Evolutionary conservation across 2,113 vertebrate species (phyloP).

Genomic region (Dicentrarchus labrax): DNA sequence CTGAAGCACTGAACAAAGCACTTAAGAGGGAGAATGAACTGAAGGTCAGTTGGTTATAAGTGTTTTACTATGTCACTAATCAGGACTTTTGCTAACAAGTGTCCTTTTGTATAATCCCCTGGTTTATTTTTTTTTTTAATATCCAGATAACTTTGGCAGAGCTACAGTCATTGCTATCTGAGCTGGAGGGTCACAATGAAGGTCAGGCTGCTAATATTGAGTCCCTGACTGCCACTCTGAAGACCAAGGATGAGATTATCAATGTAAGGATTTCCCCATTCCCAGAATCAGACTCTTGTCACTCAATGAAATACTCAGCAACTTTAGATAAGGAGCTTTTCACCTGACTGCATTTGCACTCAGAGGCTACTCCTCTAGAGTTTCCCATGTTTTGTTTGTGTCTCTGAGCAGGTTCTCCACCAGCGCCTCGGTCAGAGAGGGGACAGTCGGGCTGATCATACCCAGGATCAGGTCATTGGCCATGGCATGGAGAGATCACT

Average conservation of each 20-base stretch:
- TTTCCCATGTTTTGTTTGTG: conserved; percentile 4
- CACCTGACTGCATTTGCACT: neutral
- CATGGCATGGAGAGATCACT: conserved; percentile 72
- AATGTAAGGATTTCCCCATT: conserved; percentile 65
- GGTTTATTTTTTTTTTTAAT: neutral
- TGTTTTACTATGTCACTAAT: neutral
- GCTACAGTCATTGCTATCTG: conserved; percentile 75
- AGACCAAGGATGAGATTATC: conserved; percentile 86
- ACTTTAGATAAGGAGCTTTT: conserved; percentile 29
- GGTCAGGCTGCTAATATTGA: conserved; percentile 80
- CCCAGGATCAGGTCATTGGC: conserved; percentile 52
- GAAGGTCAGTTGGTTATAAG: conserved; percentile 73
- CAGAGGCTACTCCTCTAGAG: neutral
- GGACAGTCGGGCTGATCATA: conserved; percentile 49
- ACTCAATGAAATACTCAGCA: neutral
- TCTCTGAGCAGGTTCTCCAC: conserved; percentile 79
- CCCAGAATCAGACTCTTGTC: conserved; percentile 16
- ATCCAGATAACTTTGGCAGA: conserved; percentile 82
- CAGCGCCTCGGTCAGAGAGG: conserved; percentile 69
- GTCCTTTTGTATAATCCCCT: neutral
- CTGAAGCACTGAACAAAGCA: conserved; percentile 83
- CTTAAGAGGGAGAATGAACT: conserved; percentile 85
- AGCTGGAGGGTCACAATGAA: conserved; percentile 76
- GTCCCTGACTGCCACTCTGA: conserved; percentile 80
- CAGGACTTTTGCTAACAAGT: neutral